Conservation (phyloP, 2,888 invertebrate genomes). For the Choristoneura rosaceana region DNA sequence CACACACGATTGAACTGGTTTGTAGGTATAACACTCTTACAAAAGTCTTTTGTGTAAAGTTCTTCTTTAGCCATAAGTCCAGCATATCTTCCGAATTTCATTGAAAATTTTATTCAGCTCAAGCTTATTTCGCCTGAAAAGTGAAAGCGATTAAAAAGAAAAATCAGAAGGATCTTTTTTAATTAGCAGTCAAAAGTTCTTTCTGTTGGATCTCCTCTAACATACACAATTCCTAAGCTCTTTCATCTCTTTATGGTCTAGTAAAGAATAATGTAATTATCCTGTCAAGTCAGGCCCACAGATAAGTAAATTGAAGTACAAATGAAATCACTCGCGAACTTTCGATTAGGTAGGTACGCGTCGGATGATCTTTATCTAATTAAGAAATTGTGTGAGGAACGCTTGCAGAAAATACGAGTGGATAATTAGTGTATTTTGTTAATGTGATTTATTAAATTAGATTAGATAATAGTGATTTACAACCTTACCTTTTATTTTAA, state of each 20-base stretch:
- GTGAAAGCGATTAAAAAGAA: constrained; percentile 10
- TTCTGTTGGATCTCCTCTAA: neutral
- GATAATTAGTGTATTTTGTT: neutral
- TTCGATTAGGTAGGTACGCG: constrained; percentile 7
- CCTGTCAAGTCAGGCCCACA: constrained; percentile 5
- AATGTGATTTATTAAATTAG: neutral
- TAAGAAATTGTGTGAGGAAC: neutral
- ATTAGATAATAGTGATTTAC: neutral
- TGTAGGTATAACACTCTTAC: too few species aligned
- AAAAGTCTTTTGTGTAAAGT: too few species aligned
- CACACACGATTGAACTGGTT: too few species aligned
- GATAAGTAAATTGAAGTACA: constrained; percentile 1
- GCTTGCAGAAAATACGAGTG: neutral
- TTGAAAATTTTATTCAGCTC: too few species aligned
- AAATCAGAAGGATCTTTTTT: neutral
- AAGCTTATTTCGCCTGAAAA: neutral
- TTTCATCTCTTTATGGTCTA: constrained; percentile 29
- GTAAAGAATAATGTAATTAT: constrained; percentile 29
- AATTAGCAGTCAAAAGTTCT: constrained; percentile 24
- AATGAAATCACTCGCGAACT: constrained; percentile 8
- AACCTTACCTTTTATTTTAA: neutral
- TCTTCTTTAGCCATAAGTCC: too few species aligned
- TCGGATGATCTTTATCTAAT: constrained; percentile 7
- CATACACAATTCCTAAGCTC: neutral
- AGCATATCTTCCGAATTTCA: too few species aligned